Evolutionary conservation across 2,888 invertebrate genomes (phyloP).

Genomic region (Spilarctia lutea): DNA sequence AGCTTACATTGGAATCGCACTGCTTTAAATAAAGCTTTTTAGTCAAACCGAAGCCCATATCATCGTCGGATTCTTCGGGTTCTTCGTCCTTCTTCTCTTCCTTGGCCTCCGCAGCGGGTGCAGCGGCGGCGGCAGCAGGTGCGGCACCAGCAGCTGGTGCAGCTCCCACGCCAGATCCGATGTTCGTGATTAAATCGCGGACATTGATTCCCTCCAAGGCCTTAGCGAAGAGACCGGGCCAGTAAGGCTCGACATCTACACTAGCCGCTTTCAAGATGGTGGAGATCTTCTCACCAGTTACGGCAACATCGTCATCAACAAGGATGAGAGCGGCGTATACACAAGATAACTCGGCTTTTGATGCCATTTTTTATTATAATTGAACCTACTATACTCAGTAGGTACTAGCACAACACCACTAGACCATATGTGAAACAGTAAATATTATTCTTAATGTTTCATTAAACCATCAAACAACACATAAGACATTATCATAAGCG

Average conservation of each 20-base stretch:
- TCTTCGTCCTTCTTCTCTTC: slow-evolving; percentile 93
- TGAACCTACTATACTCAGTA: no score
- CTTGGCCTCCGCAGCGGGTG: slow-evolving; percentile 89
- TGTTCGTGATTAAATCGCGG: slow-evolving; percentile 96
- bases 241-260: slow-evolving; percentile 99
- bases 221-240: slow-evolving; percentile 99
- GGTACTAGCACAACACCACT: no score
- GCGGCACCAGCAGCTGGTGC: slow-evolving; percentile 91
- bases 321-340: slow-evolving; percentile 98
- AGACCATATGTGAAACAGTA: no score
- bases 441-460: neutral
- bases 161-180: slow-evolving; percentile 96
- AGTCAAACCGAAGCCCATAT: slow-evolving; percentile 98
- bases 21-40: slow-evolving; percentile 83
- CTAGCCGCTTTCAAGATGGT: slow-evolving; percentile 98
- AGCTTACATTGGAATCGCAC: slow-evolving; percentile 82
- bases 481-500: neutral
- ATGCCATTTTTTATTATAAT: no score
- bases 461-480: neutral
- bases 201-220: slow-evolving; percentile 98
- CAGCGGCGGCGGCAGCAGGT: no score
- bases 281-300: slow-evolving; percentile 98
- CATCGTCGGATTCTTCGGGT: slow-evolving; percentile 94
- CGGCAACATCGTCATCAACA: slow-evolving; percentile 98
- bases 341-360: slow-evolving; percentile 99